Evolutionary conservation across 2,797 vertebrate genomes (phyloP).

Genomic region (Rhinella marina): DNA sequence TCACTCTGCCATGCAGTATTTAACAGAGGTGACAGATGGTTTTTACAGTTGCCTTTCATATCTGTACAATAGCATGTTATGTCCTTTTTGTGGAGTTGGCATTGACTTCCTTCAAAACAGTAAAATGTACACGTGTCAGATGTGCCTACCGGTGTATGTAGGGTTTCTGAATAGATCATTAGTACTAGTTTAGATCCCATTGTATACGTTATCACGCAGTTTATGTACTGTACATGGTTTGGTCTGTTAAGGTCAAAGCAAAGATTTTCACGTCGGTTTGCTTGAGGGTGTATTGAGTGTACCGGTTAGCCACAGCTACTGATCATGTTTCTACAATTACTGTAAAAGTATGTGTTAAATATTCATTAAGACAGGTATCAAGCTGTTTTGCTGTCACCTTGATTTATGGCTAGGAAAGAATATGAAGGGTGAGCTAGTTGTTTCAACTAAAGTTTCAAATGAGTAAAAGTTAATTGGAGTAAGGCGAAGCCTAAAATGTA

Average conservation of each 20-base stretch:
- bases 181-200: not conserved
- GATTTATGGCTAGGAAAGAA: conserved; percentile 47
- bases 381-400: conserved; percentile 40
- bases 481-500: conserved; percentile 56
- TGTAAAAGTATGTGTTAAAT: conserved; percentile 62
- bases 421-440: conserved; percentile 57
- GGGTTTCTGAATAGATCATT: not conserved
- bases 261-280: conserved; percentile 41
- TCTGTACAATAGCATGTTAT: not conserved
- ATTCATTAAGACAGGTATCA: conserved; percentile 24
- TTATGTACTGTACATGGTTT: conserved; percentile 1
- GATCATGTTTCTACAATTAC: conserved; percentile 63
- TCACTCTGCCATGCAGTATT: conserved; percentile 6
- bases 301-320: conserved; percentile 17
- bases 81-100: not conserved
- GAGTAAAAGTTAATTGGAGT: conserved; percentile 58
- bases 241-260: conserved; percentile 47
- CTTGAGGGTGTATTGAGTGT: conserved; percentile 50
- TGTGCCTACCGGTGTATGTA: too few species aligned
- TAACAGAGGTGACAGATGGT: conserved; percentile 20
- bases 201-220: not conserved
- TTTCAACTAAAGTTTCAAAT: conserved; percentile 63
- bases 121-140: not conserved
- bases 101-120: not conserved
- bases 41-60: conserved; percentile 3